phyloP scores from a whole-genome alignment of 2,113 vertebrate genomes.

The Ahaetulla prasina region DNA sequence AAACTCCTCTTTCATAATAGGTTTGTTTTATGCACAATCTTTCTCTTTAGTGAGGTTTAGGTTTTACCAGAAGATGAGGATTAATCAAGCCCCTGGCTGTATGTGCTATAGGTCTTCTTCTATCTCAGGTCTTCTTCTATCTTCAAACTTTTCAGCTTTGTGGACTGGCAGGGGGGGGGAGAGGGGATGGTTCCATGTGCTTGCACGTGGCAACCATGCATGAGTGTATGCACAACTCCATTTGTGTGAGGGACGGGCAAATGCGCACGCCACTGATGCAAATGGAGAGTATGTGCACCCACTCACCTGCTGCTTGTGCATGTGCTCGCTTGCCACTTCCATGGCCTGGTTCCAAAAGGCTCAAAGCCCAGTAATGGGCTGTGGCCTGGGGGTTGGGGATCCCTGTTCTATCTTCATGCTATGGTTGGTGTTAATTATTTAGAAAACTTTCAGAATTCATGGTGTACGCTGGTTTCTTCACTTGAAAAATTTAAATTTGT shows the following conservation, averaged over 20 bases:
- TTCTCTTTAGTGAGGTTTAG: not conserved
- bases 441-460: not conserved
- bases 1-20: not conserved
- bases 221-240: not conserved
- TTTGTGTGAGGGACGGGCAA: not conserved
- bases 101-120: not conserved
- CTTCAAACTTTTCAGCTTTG: not conserved
- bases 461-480: not conserved
- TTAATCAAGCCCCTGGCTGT: not conserved
- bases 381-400: not conserved
- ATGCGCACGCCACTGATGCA: not conserved
- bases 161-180: too few species aligned
- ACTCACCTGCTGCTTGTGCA: not conserved
- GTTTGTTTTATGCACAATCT: not conserved
- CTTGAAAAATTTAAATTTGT: not conserved
- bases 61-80: not conserved
- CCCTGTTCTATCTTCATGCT: not conserved
- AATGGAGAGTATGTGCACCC: not conserved
- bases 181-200: not conserved
- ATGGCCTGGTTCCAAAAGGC: not conserved
- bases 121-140: too few species aligned
- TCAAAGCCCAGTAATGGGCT: too few species aligned
- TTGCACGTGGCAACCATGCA: too few species aligned
- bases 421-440: not conserved
- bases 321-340: not conserved